A percentile compares a stretch with the other conserved stretches of the same genome.
These are phyloP conservation scores for Trachelus iudaicus DNA, from an alignment of 2,888 invertebrate species.

Conservation along the genomic window DNA sequence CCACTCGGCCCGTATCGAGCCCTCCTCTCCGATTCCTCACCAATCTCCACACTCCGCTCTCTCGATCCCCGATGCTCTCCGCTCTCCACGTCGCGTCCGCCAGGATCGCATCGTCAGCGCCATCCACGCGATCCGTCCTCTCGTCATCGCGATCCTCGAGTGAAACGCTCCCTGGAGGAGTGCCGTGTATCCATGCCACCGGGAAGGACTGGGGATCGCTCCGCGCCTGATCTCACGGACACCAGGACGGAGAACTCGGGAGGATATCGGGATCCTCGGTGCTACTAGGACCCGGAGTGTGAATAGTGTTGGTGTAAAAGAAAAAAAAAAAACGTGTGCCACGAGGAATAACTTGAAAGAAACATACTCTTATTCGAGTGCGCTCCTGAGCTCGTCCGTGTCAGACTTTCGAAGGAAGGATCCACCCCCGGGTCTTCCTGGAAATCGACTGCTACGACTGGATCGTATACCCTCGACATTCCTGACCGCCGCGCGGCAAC, in stretches of 20 bases:
- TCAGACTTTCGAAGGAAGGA: not conserved
- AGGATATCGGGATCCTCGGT: not conserved
- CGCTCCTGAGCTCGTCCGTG: not conserved
- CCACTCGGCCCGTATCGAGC: slow-evolving; percentile 23
- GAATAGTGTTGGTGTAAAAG: not conserved
- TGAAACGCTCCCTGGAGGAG: not conserved
- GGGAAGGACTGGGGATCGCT: not conserved
- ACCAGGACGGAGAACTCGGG: not conserved
- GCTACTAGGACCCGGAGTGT: not conserved
- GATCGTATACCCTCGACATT: not conserved
- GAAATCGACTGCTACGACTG: not conserved
- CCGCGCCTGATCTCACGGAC: slow-evolving; percentile 2
- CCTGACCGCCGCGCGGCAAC: not conserved
- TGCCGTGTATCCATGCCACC: not conserved
- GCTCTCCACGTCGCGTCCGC: not conserved
- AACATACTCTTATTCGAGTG: not conserved
- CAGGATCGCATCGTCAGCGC: slow-evolving; percentile 5
- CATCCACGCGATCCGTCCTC: slow-evolving; percentile 20
- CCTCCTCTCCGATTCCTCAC: slow-evolving; percentile 23
- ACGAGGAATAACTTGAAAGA: not conserved
- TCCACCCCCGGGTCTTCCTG: not conserved
- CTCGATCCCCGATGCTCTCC: slow-evolving; percentile 21
- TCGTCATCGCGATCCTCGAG: slow-evolving; percentile 10
- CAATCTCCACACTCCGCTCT: slow-evolving; percentile 31
- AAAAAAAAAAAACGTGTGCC: not conserved